Conservation (phyloP, 1,140 invertebrate genomes). For the Maniola jurtina region DNA sequence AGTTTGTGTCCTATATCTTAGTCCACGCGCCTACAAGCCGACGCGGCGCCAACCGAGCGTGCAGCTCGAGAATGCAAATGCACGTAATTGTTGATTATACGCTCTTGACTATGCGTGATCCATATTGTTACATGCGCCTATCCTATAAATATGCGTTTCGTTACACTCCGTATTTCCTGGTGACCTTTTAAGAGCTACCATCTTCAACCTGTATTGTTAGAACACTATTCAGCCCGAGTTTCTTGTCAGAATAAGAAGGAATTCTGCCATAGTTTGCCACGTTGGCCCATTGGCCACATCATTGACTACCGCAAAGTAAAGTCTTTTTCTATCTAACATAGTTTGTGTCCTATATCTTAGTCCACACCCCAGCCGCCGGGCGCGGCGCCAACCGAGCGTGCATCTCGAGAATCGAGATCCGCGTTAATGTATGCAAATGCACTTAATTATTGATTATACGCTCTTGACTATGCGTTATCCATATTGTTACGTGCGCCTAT, state of each 20-base stretch:
- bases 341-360: not conserved
- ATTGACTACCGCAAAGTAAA: too few relatives aligned
- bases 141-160: constrained; percentile 3
- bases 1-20: not conserved
- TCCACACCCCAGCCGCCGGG: constrained; percentile 6
- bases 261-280: too few relatives aligned
- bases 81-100: constrained; percentile 37
- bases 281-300: too few relatives aligned
- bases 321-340: not conserved
- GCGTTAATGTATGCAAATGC: constrained; percentile 39
- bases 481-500: constrained; percentile 14
- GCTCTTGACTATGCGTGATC: constrained; percentile 20
- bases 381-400: constrained; percentile 22
- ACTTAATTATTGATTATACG: constrained; percentile 37
- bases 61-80: constrained; percentile 39
- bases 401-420: constrained; percentile 33
- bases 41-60: constrained; percentile 25
- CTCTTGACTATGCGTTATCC: constrained; percentile 20
- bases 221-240: too few relatives aligned
- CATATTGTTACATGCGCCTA: constrained; percentile 14
- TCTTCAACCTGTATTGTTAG: too few relatives aligned
- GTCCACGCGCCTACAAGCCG: not conserved
- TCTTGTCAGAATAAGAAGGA: too few relatives aligned
- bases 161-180: not conserved
- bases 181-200: too few relatives aligned